Evolutionary conservation across 2,797 vertebrate species (phyloP).

Genomic region (Eulemur mongoz): DNA sequence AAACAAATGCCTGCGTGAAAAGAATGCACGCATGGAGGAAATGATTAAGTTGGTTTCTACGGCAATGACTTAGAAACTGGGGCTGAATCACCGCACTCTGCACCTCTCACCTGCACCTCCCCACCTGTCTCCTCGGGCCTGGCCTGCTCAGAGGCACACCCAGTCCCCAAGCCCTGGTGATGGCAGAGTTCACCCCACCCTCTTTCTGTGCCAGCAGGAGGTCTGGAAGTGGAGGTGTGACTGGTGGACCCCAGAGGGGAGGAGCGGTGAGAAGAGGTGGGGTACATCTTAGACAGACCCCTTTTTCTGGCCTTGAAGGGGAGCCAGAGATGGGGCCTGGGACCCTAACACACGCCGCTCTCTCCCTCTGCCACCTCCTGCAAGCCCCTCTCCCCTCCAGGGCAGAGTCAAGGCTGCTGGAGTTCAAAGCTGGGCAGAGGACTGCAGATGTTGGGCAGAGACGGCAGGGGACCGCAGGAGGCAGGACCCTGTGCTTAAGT

Average conservation of each 20-base stretch:
- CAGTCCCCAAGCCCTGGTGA: background rate
- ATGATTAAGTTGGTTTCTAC: background rate
- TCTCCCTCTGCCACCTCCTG: background rate
- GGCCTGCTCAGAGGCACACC: background rate
- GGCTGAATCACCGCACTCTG: background rate
- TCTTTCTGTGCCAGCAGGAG: background rate
- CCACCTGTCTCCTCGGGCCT: background rate
- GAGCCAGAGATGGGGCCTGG: background rate
- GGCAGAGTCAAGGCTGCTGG: background rate
- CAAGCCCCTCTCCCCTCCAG: background rate
- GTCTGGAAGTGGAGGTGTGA: background rate
- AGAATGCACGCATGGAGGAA: background rate
- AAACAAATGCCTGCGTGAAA: background rate
- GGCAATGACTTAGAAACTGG: background rate
- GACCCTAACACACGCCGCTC: background rate
- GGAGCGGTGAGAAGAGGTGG: rapidly evolving
- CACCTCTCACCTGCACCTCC: background rate
- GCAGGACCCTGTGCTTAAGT: background rate
- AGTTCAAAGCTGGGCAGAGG: background rate
- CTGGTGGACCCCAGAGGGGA: too few species aligned
- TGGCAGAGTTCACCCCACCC: background rate
- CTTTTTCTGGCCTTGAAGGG: background rate
- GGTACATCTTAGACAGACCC: rapidly evolving
- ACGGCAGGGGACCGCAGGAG: too few species aligned
- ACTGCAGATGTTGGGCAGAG: background rate